Conservation (phyloP, 2,797 vertebrate species). For the Acanthurus tractus region DNA sequence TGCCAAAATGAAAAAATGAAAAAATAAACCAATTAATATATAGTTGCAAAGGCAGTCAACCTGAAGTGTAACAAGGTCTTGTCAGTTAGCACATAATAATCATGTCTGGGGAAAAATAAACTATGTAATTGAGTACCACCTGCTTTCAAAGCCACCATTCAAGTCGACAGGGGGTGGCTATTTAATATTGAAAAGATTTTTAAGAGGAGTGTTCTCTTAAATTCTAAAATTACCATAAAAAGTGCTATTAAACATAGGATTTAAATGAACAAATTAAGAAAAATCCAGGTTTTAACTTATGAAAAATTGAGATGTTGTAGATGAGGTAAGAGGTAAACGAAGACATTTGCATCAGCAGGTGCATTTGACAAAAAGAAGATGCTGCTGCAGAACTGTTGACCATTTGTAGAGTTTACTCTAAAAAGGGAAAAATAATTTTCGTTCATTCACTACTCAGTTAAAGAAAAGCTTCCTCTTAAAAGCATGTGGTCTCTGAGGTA, state of each 20-base stretch:
- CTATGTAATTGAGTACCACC: conserved; percentile 6
- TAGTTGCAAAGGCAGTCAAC: background rate
- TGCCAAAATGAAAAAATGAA: background rate
- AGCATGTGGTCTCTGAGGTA: background rate
- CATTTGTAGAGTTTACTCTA: background rate
- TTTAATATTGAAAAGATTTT: background rate
- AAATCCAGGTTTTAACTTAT: background rate
- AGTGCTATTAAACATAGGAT: background rate
- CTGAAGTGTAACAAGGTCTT: background rate
- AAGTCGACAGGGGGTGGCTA: background rate
- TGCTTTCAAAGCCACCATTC: background rate
- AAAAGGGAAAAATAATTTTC: background rate
- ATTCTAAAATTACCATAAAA: background rate
- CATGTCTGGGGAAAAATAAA: background rate
- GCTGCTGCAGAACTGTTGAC: background rate
- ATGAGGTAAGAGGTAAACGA: background rate
- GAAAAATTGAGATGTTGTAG: background rate
- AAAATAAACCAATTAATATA: background rate
- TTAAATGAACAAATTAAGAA: background rate
- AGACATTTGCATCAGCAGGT: background rate
- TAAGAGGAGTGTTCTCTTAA: background rate
- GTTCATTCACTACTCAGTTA: background rate
- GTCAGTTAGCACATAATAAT: conserved; percentile 9
- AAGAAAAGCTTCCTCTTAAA: background rate
- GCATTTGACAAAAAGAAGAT: background rate